Conservation (phyloP, 2,113 vertebrate genomes). For the Pachyramphus minor region DNA sequence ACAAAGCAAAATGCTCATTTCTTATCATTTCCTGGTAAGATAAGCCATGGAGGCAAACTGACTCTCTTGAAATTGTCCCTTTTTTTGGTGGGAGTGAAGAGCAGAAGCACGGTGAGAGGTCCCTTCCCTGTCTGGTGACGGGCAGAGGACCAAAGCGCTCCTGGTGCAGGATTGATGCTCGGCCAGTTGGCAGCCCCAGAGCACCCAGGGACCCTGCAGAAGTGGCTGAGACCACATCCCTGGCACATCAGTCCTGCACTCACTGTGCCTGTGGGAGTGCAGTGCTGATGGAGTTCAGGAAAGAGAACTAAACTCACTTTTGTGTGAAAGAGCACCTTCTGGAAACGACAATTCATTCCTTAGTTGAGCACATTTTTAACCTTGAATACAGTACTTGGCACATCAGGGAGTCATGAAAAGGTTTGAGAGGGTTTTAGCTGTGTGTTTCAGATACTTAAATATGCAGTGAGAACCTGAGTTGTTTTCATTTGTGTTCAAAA, state of each 20-base stretch:
- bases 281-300: not conserved
- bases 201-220: not conserved
- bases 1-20: not conserved
- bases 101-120: too few species aligned
- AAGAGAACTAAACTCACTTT: not conserved
- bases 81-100: not conserved
- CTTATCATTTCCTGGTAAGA: not conserved
- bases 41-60: not conserved
- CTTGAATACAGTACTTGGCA: not conserved
- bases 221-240: not conserved
- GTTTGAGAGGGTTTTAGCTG: not conserved
- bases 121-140: not conserved
- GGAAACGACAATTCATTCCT: not conserved
- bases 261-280: accelerated
- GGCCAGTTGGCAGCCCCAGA: accelerated
- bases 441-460: not conserved
- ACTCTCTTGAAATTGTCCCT: not conserved
- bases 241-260: not conserved
- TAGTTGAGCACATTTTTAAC: not conserved
- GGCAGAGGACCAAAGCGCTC: not conserved
- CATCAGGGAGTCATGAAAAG: not conserved
- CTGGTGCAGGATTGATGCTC: accelerated
- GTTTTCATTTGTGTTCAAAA: not conserved
- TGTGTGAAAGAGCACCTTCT: not conserved
- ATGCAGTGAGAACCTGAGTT: not conserved